phyloP scores from a whole-genome alignment of 1,140 invertebrate genomes.

The Aphidius ervi region DNA sequence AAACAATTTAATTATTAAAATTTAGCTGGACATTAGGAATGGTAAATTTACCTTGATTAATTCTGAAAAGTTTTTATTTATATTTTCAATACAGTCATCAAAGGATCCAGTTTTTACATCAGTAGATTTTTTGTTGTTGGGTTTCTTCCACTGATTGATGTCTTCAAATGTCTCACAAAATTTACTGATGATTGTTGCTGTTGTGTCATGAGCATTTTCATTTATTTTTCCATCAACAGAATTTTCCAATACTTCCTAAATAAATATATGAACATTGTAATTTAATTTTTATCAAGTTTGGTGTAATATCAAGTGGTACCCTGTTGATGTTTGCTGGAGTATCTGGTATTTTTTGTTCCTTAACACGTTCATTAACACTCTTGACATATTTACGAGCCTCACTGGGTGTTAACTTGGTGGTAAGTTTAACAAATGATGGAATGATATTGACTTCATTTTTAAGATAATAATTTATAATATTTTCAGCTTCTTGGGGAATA shows the following conservation, averaged over 20 bases:
- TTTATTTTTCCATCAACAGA: background rate
- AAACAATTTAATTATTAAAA: background rate
- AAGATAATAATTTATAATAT: conserved; percentile 7
- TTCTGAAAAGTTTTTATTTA: conserved; percentile 7
- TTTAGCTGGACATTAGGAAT: no score
- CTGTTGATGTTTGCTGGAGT: no score
- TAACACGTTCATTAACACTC: background rate
- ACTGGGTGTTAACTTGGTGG: conserved; percentile 1
- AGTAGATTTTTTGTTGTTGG: background rate
- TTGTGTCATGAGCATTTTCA: background rate
- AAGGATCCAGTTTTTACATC: background rate
- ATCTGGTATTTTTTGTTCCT: background rate
- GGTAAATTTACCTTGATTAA: conserved; percentile 6
- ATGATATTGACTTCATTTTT: conserved; percentile 15
- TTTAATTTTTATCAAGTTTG: no score
- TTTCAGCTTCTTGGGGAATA: background rate
- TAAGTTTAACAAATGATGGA: background rate
- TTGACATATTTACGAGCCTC: conserved; percentile 3
- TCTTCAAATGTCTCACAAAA: conserved; percentile 5
- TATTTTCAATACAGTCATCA: conserved; percentile 4
- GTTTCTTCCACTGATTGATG: background rate
- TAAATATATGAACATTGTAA: no score
- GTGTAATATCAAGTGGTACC: no score
- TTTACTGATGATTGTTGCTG: background rate
- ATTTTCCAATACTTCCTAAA: background rate